These are phyloP conservation scores for Platygyra sinensis DNA, from an alignment of 64 coral and sea anemone species.

Conservation along the genomic window DNA sequence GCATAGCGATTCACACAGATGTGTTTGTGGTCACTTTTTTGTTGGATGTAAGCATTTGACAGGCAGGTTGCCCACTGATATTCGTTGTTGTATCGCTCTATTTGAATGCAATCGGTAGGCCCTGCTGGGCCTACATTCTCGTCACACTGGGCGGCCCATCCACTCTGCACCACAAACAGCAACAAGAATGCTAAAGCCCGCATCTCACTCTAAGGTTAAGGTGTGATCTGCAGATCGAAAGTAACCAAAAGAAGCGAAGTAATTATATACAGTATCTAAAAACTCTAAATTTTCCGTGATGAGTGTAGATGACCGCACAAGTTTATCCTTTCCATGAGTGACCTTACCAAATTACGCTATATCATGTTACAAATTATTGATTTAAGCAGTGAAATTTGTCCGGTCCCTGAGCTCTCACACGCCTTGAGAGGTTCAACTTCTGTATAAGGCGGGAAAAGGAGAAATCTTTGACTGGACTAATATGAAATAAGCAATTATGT, in stretches of 20 bases:
- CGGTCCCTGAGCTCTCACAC: too few species aligned
- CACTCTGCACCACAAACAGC: background rate
- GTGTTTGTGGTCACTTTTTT: constrained; percentile 46
- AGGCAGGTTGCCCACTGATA: constrained; percentile 75
- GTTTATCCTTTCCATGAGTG: too few species aligned
- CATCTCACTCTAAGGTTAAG: background rate
- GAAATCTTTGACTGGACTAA: too few species aligned
- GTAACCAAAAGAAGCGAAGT: background rate
- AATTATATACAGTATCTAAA: too few species aligned
- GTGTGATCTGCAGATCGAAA: background rate
- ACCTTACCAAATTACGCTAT: too few species aligned
- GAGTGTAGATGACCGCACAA: too few species aligned
- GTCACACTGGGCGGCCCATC: constrained; percentile 21
- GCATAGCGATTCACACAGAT: background rate
- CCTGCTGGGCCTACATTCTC: background rate
- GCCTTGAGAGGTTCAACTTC: too few species aligned
- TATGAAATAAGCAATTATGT: too few species aligned
- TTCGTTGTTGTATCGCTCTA: background rate
- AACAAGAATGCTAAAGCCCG: background rate
- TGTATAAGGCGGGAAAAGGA: too few species aligned
- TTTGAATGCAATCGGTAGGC: background rate
- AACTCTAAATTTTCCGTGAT: too few species aligned
- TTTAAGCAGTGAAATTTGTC: too few species aligned
- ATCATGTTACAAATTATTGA: too few species aligned
- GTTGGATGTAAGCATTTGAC: constrained; percentile 58